These are phyloP conservation scores for Scaptomyza pallida DNA, from an alignment of 1,140 invertebrate species.

Conservation along the genomic window DNA sequence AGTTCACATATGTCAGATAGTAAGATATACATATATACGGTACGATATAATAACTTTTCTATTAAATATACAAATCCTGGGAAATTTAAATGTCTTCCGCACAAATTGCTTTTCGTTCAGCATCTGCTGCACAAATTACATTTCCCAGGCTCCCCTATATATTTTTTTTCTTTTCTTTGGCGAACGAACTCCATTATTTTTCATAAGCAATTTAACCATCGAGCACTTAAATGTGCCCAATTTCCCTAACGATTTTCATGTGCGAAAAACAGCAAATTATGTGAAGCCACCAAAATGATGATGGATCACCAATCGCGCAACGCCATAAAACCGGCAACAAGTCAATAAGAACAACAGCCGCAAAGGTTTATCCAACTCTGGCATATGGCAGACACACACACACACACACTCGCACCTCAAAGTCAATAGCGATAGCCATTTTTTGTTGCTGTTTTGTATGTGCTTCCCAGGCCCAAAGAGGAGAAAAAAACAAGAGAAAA, in stretches of 20 bases:
- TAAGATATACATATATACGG: neutral
- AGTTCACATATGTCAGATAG: neutral
- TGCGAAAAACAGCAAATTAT: conserved; percentile 70
- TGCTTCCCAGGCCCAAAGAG: conserved; percentile 27
- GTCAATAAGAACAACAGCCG: conserved; percentile 72
- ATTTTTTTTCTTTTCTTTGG: neutral
- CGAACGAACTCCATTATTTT: conserved; percentile 27
- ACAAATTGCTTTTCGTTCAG: neutral
- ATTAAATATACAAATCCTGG: neutral
- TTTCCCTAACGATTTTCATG: conserved; percentile 66
- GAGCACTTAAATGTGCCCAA: conserved; percentile 35
- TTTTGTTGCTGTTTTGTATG: too few relatives aligned
- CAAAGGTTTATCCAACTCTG: conserved; percentile 41
- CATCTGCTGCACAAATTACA: neutral
- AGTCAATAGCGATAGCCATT: conserved; percentile 77
- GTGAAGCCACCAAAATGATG: conserved; percentile 62
- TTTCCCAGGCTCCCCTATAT: conserved; percentile 7
- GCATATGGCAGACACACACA: conserved; percentile 37
- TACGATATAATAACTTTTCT: too few relatives aligned
- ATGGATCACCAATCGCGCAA: conserved; percentile 75
- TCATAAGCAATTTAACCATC: conserved; percentile 12
- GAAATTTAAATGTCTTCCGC: conserved; percentile 1
- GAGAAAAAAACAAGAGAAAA: conserved; percentile 51
- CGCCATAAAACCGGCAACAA: conserved; percentile 78
- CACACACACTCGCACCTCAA: conserved; percentile 26